These are phyloP conservation scores for Zaprionus kolodkinae DNA, from an alignment of 1,140 invertebrate species.

Conservation along the genomic window DNA sequence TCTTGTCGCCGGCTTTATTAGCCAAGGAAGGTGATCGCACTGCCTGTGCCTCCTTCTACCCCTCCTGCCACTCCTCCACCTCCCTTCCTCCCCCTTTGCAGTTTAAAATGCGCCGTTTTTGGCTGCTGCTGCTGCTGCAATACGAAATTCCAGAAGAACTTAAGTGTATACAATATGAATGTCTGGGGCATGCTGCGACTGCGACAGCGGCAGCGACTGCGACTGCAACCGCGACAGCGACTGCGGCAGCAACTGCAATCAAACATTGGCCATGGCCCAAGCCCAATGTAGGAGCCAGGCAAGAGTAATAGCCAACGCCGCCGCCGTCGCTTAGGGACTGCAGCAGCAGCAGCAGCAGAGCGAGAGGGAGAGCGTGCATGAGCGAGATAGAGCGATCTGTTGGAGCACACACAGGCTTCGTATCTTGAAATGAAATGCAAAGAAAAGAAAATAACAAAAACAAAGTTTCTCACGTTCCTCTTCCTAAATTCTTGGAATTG, in stretches of 20 bases:
- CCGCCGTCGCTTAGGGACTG: slow-evolving; percentile 42
- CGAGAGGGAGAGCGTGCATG: slow-evolving; percentile 28
- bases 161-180: slow-evolving; percentile 79
- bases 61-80: neutral
- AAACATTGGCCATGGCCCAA: slow-evolving; percentile 65
- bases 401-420: slow-evolving; percentile 71
- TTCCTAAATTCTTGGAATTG: slow-evolving; percentile 84
- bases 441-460: slow-evolving; percentile 84
- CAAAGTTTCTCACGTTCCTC: slow-evolving; percentile 84
- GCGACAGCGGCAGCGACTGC: slow-evolving; percentile 4
- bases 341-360: slow-evolving; percentile 36
- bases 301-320: slow-evolving; percentile 64
- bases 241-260: slow-evolving; percentile 50
- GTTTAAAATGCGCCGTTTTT: slow-evolving; percentile 59
- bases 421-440: slow-evolving; percentile 83
- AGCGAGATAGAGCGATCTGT: slow-evolving; percentile 39
- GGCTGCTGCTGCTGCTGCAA: slow-evolving; percentile 62
- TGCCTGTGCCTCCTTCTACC: slow-evolving; percentile 2
- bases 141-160: slow-evolving; percentile 78
- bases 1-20: slow-evolving; percentile 81
- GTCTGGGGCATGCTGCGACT: slow-evolving; percentile 68
- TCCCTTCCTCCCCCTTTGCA: slow-evolving; percentile 42
- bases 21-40: slow-evolving; percentile 55
- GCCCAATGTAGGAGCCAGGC: slow-evolving; percentile 67
- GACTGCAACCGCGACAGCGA: slow-evolving; percentile 1